Evolutionary conservation across 2,113 vertebrate genomes (phyloP).

Genomic region (Grantiella picta): DNA sequence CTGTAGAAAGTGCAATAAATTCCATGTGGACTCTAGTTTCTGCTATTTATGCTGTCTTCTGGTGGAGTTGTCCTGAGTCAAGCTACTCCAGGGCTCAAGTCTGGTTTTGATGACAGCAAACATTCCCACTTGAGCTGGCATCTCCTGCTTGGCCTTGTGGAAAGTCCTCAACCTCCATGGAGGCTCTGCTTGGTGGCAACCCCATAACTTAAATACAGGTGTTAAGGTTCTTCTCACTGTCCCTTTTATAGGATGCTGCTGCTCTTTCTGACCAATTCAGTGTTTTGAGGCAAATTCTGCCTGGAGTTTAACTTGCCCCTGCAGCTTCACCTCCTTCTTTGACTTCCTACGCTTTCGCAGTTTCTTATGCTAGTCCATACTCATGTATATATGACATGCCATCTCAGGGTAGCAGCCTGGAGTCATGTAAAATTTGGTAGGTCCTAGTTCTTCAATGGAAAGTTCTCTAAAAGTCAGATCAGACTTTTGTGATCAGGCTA

Average conservation of each 20-base stretch:
- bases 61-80: not conserved
- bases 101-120: not conserved
- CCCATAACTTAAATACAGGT: not conserved
- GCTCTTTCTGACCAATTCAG: not conserved
- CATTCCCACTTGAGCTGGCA: not conserved
- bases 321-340: not conserved
- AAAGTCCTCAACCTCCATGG: not conserved
- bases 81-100: not conserved
- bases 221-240: not conserved
- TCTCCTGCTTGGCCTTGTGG: not conserved
- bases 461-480: not conserved
- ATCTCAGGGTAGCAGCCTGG: not conserved
- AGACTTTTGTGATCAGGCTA: not conserved
- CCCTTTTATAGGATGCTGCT: not conserved
- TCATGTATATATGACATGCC: not conserved
- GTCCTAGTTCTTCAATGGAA: not conserved
- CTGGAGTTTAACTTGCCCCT: not conserved
- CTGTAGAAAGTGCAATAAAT: not conserved
- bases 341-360: not conserved
- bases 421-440: not conserved
- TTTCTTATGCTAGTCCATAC: not conserved
- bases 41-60: not conserved
- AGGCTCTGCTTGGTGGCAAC: not conserved
- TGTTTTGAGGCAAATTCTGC: not conserved
- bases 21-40: not conserved